Conservation (phyloP, 2,888 invertebrate genomes). For the Pachliopta kotzebuea region DNA sequence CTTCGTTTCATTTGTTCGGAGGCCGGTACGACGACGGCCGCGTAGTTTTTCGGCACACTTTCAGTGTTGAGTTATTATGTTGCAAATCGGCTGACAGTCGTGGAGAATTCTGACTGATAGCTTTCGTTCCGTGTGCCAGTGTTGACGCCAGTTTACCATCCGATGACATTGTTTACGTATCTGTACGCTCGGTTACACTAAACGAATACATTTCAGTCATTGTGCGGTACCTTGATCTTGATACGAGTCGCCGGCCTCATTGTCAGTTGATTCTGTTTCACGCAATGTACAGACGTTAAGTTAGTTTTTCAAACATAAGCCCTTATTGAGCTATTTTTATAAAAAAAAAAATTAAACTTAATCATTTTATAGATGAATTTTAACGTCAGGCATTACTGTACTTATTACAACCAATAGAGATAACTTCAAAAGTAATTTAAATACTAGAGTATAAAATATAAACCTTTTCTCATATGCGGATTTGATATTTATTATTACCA, state of each 20-base stretch:
- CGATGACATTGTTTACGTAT: constrained; percentile 45
- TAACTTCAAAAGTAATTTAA: too few relatives aligned
- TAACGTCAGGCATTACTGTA: too few relatives aligned
- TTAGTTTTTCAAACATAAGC: background rate
- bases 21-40: constrained; percentile 1
- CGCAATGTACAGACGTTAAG: background rate
- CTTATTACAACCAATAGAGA: too few relatives aligned
- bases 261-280: constrained; percentile 5
- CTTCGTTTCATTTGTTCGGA: constrained; percentile 10
- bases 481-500: too few relatives aligned
- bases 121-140: constrained; percentile 62
- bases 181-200: constrained; percentile 32
- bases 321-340: too few relatives aligned
- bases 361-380: too few relatives aligned
- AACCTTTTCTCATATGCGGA: too few relatives aligned
- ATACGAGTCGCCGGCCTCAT: constrained; percentile 7
- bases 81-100: constrained; percentile 67
- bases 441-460: too few relatives aligned
- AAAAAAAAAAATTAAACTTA: too few relatives aligned
- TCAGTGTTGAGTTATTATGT: constrained; percentile 48
- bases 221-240: constrained; percentile 32
- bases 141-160: constrained; percentile 42
- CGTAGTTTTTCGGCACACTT: constrained; percentile 31
- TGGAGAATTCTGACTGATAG: constrained; percentile 66
- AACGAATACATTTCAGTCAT: constrained; percentile 24